Base-by-base conservation (phyloP, 2,888 invertebrate genomes). In the Chydorus sphaericus region DNA sequence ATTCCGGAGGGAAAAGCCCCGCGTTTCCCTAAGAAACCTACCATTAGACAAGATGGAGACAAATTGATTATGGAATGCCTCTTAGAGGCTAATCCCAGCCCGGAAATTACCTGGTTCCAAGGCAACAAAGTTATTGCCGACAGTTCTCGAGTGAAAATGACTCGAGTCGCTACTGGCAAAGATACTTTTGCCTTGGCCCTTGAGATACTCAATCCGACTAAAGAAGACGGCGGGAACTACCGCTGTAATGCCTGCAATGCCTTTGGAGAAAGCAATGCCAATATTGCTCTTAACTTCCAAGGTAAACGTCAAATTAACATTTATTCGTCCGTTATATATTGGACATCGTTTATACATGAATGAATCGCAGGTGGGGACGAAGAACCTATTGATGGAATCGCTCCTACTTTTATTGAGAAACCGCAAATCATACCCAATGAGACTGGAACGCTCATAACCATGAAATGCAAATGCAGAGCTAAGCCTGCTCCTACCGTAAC, bases 201-300 rank as follows among this genome's bases (percentile, higher is more conserved):
- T 72, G 90, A 92, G 77, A 92, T 96, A 68, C 81, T 84, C 72
- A 90, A 92, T 74, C 97, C 97, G 56, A 89, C 89, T 62, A 86
- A 85, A 69, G 86, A 88, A 68, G 97, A 98, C 73, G 97, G 96
- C 67, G 98, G 98, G 65, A 91, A 91, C 74, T 98, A 97, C 78
- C 84, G 96, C 69, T 97, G 97, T 78, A 96, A 96, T 74, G 98
- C 97, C 67, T 87, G 93, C 77, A 98, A 98, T 79, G 82, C 85
- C 72, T 86, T 84, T 74, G 98, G 98, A 73, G 97, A 98, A 79
- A 94, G 94, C 77, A 98, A 98, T 78, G 98, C 98, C 67, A 98
- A 97, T 76, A 97, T 98, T 77, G 92, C 96, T 70, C 86, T 98
- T 69, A 98, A 98, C 76, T 93, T 97, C 79, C 91, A 93, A 87